A percentile compares a stretch with the other conserved stretches of the same genome.
These are phyloP conservation scores for Pomacea maculata DNA, from an alignment of 1,140 invertebrate genomes.

Conservation along the genomic window DNA sequence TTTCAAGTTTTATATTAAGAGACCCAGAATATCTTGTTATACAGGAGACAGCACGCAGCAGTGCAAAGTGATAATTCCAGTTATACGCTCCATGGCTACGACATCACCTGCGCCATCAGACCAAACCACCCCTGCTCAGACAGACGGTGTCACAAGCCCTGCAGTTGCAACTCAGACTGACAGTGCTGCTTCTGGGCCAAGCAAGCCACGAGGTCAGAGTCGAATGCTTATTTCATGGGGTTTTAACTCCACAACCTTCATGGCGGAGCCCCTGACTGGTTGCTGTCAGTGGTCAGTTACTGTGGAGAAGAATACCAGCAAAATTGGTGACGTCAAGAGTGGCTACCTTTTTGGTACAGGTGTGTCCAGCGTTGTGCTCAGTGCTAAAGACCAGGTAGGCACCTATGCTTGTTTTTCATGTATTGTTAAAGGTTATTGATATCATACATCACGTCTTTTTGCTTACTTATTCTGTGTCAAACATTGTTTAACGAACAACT, in stretches of 20 bases:
- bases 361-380: slow-evolving; percentile 44
- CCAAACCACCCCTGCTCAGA: not conserved
- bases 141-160: not conserved
- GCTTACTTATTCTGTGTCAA: not conserved
- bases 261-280: slow-evolving; percentile 45
- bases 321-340: slow-evolving; percentile 49
- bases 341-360: slow-evolving; percentile 61
- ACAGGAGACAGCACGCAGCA: slow-evolving; percentile 44
- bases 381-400: slow-evolving; percentile 46
- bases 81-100: slow-evolving; percentile 41
- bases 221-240: slow-evolving; percentile 58
- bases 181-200: not conserved
- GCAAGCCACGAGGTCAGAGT: slow-evolving; percentile 40
- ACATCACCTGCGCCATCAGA: slow-evolving; percentile 45
- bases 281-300: slow-evolving; percentile 54
- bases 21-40: slow-evolving; percentile 13
- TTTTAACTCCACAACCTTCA: slow-evolving; percentile 57
- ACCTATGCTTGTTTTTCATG: not conserved
- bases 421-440: too few relatives aligned
- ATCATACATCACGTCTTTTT: not conserved
- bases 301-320: slow-evolving; percentile 52
- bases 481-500: too few relatives aligned
- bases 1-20: not conserved
- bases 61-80: slow-evolving; percentile 46
- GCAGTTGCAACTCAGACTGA: not conserved